These are phyloP conservation scores for Limnephilus rhombicus DNA, from an alignment of 2,888 invertebrate genomes.

Conservation along the genomic window DNA sequence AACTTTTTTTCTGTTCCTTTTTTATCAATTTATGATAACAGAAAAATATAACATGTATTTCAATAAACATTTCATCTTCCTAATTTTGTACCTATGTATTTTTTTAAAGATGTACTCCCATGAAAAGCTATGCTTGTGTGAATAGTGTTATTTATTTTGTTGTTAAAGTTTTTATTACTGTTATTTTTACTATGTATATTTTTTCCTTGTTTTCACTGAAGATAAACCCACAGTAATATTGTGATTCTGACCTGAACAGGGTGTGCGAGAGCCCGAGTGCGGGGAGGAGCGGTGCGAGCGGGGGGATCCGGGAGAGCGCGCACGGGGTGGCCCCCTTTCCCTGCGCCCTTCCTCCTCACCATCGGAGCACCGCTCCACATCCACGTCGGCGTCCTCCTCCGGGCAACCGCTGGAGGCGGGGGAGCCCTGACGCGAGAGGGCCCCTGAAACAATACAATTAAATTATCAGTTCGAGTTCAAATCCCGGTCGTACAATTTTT, in stretches of 20 bases:
- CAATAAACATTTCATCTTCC: too few relatives aligned
- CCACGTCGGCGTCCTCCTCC: conserved; percentile 84
- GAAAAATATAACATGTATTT: too few relatives aligned
- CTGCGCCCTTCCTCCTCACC: conserved; percentile 79
- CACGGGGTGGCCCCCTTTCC: conserved; percentile 71
- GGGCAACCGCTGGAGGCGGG: conserved; percentile 71
- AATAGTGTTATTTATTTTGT: too few relatives aligned
- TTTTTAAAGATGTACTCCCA: too few relatives aligned
- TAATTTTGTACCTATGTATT: too few relatives aligned
- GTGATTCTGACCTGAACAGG: conserved; percentile 72
- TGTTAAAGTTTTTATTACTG: too few relatives aligned
- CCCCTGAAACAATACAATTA: conserved; percentile 67
- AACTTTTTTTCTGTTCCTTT: too few relatives aligned
- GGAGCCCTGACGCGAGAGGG: conserved; percentile 75
- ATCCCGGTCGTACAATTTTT: neutral
- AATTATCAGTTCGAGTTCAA: neutral
- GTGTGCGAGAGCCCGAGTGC: conserved; percentile 68
- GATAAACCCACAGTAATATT: neutral
- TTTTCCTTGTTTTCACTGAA: neutral
- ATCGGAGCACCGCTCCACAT: conserved; percentile 85
- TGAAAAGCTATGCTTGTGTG: too few relatives aligned
- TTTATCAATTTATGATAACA: too few relatives aligned
- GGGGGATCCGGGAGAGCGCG: conserved; percentile 68
- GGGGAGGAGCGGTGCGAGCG: conserved; percentile 66
- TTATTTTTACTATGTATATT: too few relatives aligned